Evolutionary conservation across 1,140 invertebrate genomes (phyloP), one percentile per base, ranked within the genome.

Genomic region (Contarinia nasturtii): DNA sequence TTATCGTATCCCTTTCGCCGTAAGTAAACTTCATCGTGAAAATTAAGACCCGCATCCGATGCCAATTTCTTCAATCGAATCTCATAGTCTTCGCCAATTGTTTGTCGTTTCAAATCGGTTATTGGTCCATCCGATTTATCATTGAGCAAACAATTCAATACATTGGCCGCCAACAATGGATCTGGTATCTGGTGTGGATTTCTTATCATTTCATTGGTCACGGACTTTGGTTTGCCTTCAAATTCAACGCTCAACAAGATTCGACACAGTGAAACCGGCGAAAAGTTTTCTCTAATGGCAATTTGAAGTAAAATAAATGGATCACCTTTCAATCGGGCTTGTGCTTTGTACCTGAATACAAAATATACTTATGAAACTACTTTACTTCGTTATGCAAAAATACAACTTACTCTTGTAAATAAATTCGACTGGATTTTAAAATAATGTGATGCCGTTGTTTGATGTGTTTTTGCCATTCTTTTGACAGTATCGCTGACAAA

Each of bases 1-100:
- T 95, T 96, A 60, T 95, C 90, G 66, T 86, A 94, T 2, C 91
- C 90, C 60, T 77, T 72, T 38, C 70, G 67, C 51, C 87, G 67
- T 36, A 95, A 67, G 49, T 85, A 73, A 48, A 82, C 75, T 65
- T 96, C 92, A 64, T 85, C 81, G 55, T 74, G 73, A 63, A 82
- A 93, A 33, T 74, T 60, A 46, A 87, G 68, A 33, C 75, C 75
- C 1, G 72, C 55, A 46, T 76, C 53, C 21, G 60, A 62, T 15
- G 85, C 61, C 52, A 70, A 67, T 46, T 70, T 61, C 51, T 78
- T 72, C 2, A 88, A 58, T 49, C 75, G 73, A 20, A 75, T 57
- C 64, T 89, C 85, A 59, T 85, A 83, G 55, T 86, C 80, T 55
- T 77, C 67, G 5, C 84, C 84, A 49, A 83, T 59, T n/a, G 75